Evolutionary conservation across 2,888 invertebrate species (phyloP), one percentile per base, ranked within the genome.

Genomic region (Clanis bilineata): DNA sequence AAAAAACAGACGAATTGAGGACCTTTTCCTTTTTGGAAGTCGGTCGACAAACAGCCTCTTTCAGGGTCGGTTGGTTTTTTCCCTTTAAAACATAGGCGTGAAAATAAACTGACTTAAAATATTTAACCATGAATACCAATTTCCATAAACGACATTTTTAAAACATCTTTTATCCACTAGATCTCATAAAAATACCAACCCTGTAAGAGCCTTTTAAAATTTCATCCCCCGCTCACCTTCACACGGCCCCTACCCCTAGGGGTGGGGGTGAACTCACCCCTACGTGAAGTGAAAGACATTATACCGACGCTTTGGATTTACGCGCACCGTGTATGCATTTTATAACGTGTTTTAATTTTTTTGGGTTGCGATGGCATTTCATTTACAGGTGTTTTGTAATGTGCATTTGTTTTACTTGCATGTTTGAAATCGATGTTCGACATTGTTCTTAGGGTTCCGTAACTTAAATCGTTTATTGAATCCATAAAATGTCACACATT

Each of bases 171-270:
- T 57, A 25, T 44, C 32, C 43, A 36, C 51, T 54, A 22, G 43
- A 57, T 54, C 39, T 57, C 57, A 61, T 55, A 61, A 43, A 57
- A 61, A 82, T 80, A 78, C 75, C 76, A 77, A 74, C 73, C 75
- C 67, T 63, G 70, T 77, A 73, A 79, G 73, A 80, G 78, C 80
- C 76, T 82, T 84, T 88, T 83, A 86, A 85, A 85, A 80, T 85
- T 86, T 85, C 82, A 88, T 80, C 78, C 75, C 71, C 70, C 71
- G 67, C 70, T 69, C 72, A 75, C 76, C 72, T 72, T 63, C 45
- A n/a, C 25, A n/a, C 41, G 3, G 38, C 21, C n/a, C 32, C 59
- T 21, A 10, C 7, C 28, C 18, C 9, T 3, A 9, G 18, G 51
- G 18, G 10, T 15, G 18, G 44, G 44, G 41, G 44, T 22, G 28